Base-by-base conservation (phyloP, 1,140 invertebrate species). In the Macrosteles quadrilineatus region DNA sequence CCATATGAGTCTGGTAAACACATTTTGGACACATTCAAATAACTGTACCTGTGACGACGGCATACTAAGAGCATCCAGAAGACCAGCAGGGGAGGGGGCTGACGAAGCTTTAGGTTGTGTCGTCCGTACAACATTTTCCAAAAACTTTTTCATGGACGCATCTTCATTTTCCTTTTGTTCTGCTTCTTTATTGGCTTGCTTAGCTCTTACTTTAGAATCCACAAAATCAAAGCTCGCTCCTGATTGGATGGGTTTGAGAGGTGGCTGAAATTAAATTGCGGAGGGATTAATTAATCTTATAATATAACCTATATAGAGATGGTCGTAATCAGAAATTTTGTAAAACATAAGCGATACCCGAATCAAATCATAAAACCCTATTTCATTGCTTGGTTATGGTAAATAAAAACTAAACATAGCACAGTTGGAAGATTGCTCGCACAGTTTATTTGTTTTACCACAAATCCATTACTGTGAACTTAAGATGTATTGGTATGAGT, bases 221-320 rank as follows among this genome's bases (percentile, higher is more conserved):
- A 50, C 47, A 50, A 4, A 50, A 50, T 19, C 47, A 50, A 50
- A 50, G n/a, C 47, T 50, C 4, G 47, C 47, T 19, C 47, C 47
- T 6, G 47, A 6, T 50, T 11, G n/a, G 3, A 50, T 19, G 3
- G 47, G 47, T 21, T 21, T 17, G 4, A n/a, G 4, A 17, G 14
- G 47, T 11, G 47, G 47, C 47, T 50, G 47, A 50, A 50, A 50
- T 9, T 11, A 19, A 11, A 50, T 17, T 19, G 3, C 14, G 6
- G 17, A 6, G 6, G 3, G n/a, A 50, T 19, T 50, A 6, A 4
- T 50, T 19, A 19, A 21, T 19, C 3, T 50, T 21, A 50, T 50
- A 50, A 50, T 9, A 9, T 6, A 17, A 50, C 4, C 14, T 19
- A 3, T 17, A 19, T 4, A 50, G 14, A 4, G n/a, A 50, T 40